These are phyloP conservation scores for Colossoma macropomum DNA, from an alignment of 2,113 vertebrate genomes.

Conservation along the genomic window DNA sequence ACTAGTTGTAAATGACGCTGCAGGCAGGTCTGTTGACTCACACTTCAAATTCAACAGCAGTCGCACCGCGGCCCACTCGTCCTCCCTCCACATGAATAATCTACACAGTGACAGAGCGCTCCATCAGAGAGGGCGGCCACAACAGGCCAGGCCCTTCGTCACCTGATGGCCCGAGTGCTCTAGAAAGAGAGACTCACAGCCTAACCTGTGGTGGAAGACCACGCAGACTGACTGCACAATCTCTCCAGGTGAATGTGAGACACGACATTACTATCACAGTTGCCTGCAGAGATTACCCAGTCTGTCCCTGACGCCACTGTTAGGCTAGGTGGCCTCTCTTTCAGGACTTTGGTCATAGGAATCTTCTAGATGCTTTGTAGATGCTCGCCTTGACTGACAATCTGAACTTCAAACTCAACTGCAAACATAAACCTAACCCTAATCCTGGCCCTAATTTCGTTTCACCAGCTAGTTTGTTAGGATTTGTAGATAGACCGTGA, in stretches of 20 bases:
- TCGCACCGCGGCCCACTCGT: neutral
- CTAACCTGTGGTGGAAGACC: neutral
- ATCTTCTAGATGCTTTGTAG: neutral
- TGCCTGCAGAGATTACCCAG: constrained; percentile 95
- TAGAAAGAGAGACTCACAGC: neutral
- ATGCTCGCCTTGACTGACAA: neutral
- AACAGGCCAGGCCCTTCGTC: neutral
- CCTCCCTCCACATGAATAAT: neutral
- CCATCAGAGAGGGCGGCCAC: neutral
- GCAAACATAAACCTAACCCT: no score
- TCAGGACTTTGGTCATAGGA: neutral
- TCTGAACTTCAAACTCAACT: no score
- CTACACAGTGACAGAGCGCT: neutral
- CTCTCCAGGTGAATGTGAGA: constrained; percentile 88
- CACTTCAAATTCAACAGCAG: neutral
- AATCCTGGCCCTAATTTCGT: no score
- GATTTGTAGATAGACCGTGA: no score
- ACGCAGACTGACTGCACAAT: constrained; percentile 82
- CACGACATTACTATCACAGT: constrained; percentile 84
- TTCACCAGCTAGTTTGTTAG: no score
- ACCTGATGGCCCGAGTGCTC: neutral
- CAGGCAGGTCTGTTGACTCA: neutral
- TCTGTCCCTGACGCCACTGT: constrained; percentile 72
- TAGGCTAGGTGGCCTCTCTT: neutral
- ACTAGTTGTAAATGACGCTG: neutral